phyloP scores from a whole-genome alignment of 1,140 invertebrate species.

The Habropoda laboriosa region DNA sequence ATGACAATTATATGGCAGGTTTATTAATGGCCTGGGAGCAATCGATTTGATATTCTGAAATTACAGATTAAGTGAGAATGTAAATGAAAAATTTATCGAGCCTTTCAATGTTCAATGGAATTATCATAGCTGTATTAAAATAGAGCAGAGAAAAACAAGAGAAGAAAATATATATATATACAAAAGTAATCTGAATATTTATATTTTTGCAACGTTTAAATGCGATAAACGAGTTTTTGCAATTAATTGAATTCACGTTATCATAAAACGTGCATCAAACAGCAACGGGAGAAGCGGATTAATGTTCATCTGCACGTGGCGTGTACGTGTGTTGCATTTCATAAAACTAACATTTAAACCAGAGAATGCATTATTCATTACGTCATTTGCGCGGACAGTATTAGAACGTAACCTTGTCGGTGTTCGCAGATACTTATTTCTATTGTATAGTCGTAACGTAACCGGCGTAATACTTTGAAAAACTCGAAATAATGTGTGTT shows the following conservation, averaged over 20 bases:
- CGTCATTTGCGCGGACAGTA: constrained; percentile 55
- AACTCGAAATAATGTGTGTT: background rate
- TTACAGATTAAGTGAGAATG: background rate
- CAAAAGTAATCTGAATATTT: background rate
- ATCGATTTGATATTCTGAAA: background rate
- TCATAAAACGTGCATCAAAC: background rate
- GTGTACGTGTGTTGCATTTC: constrained; percentile 19
- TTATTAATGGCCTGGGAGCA: background rate
- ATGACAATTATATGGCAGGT: background rate
- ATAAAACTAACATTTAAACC: constrained; percentile 49
- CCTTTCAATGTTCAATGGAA: background rate
- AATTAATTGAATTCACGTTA: constrained; percentile 16
- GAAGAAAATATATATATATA: no score
- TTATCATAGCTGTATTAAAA: background rate
- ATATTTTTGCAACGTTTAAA: constrained; percentile 9
- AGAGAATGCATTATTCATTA: constrained; percentile 53
- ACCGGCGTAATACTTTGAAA: background rate
- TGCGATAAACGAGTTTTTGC: constrained; percentile 21
- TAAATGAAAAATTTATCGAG: background rate
- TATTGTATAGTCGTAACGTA: constrained; percentile 26
- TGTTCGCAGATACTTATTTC: constrained; percentile 47
- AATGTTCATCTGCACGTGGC: background rate
- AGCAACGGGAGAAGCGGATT: background rate
- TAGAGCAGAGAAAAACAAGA: background rate
- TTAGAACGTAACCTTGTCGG: constrained; percentile 64